phyloP scores from a whole-genome alignment of 2,113 vertebrate genomes.

The Clinocottus analis region DNA sequence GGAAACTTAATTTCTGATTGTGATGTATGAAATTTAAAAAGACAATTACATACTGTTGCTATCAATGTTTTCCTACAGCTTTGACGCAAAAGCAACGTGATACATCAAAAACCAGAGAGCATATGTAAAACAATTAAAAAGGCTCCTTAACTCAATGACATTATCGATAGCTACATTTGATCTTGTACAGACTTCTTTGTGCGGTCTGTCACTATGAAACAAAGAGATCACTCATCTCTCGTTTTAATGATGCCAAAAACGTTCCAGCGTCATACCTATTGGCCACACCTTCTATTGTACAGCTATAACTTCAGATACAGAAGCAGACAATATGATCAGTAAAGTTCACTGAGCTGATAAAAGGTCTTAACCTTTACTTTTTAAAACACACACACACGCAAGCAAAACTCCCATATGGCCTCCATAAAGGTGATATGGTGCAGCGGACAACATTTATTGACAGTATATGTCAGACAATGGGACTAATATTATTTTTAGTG shows the following conservation, averaged over 20 bases:
- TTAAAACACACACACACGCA: background rate
- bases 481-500: constrained; percentile 8
- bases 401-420: too few species aligned
- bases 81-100: background rate
- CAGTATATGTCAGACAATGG: constrained; percentile 5
- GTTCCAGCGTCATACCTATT: background rate
- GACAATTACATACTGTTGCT: background rate
- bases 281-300: background rate
- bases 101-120: background rate
- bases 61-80: background rate
- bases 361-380: constrained; percentile 24
- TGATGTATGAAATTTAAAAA: background rate
- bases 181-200: background rate
- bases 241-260: constrained; percentile 35
- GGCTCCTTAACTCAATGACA: background rate
- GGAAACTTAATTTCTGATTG: background rate
- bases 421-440: background rate
- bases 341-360: background rate
- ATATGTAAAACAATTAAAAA: background rate
- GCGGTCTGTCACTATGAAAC: constrained; percentile 17
- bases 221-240: constrained; percentile 3
- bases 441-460: constrained; percentile 13
- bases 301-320: background rate
- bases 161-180: constrained; percentile 23
- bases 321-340: background rate